Base-by-base conservation (phyloP, 2,888 invertebrate genomes). In the Venusia cambrica region DNA sequence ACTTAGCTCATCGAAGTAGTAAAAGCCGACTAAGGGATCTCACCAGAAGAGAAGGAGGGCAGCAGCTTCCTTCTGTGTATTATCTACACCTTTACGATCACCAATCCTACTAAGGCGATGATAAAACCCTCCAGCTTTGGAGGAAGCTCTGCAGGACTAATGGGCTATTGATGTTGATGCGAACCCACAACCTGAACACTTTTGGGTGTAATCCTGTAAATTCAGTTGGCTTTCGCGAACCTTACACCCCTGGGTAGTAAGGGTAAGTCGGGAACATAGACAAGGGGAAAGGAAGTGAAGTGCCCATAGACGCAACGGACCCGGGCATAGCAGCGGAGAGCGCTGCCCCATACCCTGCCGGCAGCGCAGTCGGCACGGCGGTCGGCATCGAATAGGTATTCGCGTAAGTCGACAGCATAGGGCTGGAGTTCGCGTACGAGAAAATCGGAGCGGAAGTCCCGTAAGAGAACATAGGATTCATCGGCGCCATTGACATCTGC, bases 391-490 rank as follows among this genome's bases (percentile, higher is more conserved):
- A 68, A 6, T 40, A 40, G 10, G 27, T 40, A 17, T 57, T 76
- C 1, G 65, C 66, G 37, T 80, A 83, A n/a, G 73, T 61, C 2
- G 76, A 64, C 1, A 84, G 48, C 68, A 81, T 73, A 1, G 75
- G 73, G 9, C 59, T 62, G 0, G 79, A 66, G 17, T 78, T 84
- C 1, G 83, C 79, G 46, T 84, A 85, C 5, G 85, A 75, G 39
- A 87, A 81, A n/a, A 84, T 73, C 0, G 85, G 85, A 0, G 73
- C 51, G 0, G 80, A 70, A 0, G 67, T 72, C 10, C 85, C 89
- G 60, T 89, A 90, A n/a, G 90, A 89, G 6, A 89, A 78, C 22
- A 90, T 67, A 0, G 90, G 88, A 0, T 73, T 64, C 45, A 72
- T 60, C 0, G 78, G 78, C 0, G 80, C 59, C 48, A 88, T 35